phyloP scores from a whole-genome alignment of 2,113 vertebrate species.

The Varanus komodoensis region DNA sequence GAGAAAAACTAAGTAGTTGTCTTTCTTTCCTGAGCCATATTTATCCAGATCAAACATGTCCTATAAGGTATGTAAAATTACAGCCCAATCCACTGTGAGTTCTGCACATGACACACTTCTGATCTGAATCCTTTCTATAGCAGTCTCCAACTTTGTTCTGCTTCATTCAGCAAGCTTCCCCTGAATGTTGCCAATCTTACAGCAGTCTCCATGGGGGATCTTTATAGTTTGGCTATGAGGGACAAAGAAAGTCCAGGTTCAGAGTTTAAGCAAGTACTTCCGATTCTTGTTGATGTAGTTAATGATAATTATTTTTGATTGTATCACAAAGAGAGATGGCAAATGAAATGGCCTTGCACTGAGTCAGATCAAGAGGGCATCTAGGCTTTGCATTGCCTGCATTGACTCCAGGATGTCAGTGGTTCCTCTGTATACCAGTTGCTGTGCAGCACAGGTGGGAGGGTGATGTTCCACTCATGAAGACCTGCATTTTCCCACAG shows the following conservation, averaged over 20 bases:
- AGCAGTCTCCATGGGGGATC: not conserved
- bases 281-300: not conserved
- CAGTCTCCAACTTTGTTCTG: not conserved
- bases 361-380: not conserved
- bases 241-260: not conserved
- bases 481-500: too few species aligned
- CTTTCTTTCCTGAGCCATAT: slow-evolving; percentile 54
- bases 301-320: not conserved
- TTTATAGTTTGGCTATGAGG: not conserved
- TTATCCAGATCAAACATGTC: slow-evolving; percentile 14
- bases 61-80: slow-evolving; percentile 59
- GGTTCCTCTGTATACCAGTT: too few species aligned
- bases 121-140: not conserved
- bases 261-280: not conserved
- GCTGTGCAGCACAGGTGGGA: too few species aligned
- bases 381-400: not conserved
- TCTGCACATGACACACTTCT: not conserved
- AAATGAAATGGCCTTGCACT: not conserved
- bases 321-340: not conserved
- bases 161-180: not conserved
- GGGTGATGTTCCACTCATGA: too few species aligned
- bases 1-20: not conserved
- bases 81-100: slow-evolving; percentile 1
- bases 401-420: not conserved
- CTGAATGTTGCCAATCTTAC: not conserved